Conservation (phyloP, 2,113 vertebrate species). For the Pampusana beccarii region DNA sequence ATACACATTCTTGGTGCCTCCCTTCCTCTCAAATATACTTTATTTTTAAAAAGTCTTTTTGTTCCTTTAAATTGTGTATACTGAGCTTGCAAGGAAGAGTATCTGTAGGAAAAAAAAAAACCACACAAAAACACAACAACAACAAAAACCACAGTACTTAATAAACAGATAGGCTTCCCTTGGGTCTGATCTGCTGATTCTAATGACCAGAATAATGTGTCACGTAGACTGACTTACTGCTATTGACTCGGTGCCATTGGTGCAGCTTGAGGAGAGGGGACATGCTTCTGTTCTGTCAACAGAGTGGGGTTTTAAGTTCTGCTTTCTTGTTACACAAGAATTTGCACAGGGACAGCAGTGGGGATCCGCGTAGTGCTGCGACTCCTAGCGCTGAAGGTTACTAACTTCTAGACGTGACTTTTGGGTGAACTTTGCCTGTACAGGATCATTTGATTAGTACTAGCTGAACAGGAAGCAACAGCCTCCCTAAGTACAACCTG, state of each 20-base stretch:
- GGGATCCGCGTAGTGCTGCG: rapidly evolving
- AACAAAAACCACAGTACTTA: rapidly evolving
- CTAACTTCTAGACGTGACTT: background rate
- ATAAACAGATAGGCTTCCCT: background rate
- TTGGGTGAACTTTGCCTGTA: background rate
- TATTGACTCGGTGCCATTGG: background rate
- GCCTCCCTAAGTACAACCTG: background rate
- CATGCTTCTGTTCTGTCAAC: background rate
- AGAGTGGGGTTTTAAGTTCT: background rate
- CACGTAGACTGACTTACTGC: background rate
- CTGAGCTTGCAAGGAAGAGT: background rate
- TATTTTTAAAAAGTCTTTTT: background rate
- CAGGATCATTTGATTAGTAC: background rate
- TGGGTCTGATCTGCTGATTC: background rate
- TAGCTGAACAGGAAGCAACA: background rate
- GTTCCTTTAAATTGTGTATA: background rate
- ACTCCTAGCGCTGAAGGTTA: background rate
- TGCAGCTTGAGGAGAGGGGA: background rate
- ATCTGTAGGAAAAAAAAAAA: background rate
- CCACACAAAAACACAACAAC: too few species aligned
- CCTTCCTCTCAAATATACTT: background rate
- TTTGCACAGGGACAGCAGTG: background rate
- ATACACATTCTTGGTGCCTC: background rate
- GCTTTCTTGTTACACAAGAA: background rate
- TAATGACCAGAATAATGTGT: slow-evolving; percentile 32